Conservation (phyloP, 2,113 vertebrate species). For the Callipepla squamata region DNA sequence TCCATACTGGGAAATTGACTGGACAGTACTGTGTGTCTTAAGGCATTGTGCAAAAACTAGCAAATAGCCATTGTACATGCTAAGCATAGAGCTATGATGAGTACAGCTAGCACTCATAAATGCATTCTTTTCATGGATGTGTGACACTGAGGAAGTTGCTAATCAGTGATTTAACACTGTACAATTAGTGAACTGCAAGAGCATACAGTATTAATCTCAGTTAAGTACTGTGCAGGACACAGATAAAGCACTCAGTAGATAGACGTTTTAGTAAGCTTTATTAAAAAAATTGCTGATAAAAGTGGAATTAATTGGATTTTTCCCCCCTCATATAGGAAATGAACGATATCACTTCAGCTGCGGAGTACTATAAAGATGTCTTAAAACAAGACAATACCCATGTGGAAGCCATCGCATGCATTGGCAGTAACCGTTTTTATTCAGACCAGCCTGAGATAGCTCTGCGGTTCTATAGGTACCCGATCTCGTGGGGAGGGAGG, state of each 20-base stretch:
- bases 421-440: slow-evolving; percentile 97
- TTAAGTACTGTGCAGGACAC: not conserved
- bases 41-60: not conserved
- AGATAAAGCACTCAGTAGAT: not conserved
- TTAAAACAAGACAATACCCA: slow-evolving; percentile 97
- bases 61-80: not conserved
- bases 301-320: slow-evolving; percentile 8
- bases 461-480: slow-evolving; percentile 94
- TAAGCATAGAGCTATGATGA: not conserved
- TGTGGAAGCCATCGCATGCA: slow-evolving; percentile 95
- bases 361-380: slow-evolving; percentile 95
- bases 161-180: not conserved
- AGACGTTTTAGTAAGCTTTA: not conserved
- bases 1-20: not conserved
- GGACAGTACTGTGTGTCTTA: not conserved
- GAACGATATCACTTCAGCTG: slow-evolving; percentile 88
- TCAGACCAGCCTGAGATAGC: slow-evolving; percentile 96
- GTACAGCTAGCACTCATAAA: not conserved
- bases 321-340: slow-evolving; percentile 84
- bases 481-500: not conserved
- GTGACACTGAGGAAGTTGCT: not conserved
- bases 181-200: not conserved
- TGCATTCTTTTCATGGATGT: not conserved
- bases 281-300: not conserved
- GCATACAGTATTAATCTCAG: not conserved